Conservation (phyloP, 2,888 invertebrate genomes). For the Antitype chi region DNA sequence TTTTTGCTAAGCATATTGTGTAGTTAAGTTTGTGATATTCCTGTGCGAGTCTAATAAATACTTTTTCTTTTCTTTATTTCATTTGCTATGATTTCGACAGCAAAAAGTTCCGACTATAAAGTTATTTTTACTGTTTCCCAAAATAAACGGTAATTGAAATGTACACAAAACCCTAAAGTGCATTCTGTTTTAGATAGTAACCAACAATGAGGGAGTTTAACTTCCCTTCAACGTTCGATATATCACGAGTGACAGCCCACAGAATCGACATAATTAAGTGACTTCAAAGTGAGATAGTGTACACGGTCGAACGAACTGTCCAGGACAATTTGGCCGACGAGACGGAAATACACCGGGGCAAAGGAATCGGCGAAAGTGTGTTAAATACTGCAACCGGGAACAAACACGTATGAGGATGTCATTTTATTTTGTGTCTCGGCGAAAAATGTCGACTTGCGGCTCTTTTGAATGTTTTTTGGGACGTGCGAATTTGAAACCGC, state of each 20-base stretch:
- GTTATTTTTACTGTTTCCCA: not conserved
- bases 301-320: slow-evolving; percentile 76
- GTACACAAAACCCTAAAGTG: slow-evolving; percentile 40
- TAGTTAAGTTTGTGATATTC: too few relatives aligned
- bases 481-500: slow-evolving; percentile 46
- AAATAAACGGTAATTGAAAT: slow-evolving; percentile 57
- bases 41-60: too few relatives aligned
- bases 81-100: not conserved
- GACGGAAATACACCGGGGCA: slow-evolving; percentile 73
- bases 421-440: slow-evolving; percentile 67
- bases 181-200: slow-evolving; percentile 55
- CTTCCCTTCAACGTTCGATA: slow-evolving; percentile 64
- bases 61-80: too few relatives aligned
- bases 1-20: too few relatives aligned
- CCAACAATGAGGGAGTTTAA: slow-evolving; percentile 49
- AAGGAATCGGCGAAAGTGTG: slow-evolving; percentile 69
- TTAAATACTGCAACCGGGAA: slow-evolving; percentile 68
- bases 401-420: slow-evolving; percentile 61
- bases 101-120: too few relatives aligned
- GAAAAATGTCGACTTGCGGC: slow-evolving; percentile 49
- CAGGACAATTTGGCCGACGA: slow-evolving; percentile 77
- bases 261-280: slow-evolving; percentile 80
- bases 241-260: slow-evolving; percentile 73
- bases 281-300: slow-evolving; percentile 77
- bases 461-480: slow-evolving; percentile 54